These are phyloP conservation scores for Trichomalopsis sarcophagae DNA, from an alignment of 1,140 invertebrate species.

Conservation along the genomic window DNA sequence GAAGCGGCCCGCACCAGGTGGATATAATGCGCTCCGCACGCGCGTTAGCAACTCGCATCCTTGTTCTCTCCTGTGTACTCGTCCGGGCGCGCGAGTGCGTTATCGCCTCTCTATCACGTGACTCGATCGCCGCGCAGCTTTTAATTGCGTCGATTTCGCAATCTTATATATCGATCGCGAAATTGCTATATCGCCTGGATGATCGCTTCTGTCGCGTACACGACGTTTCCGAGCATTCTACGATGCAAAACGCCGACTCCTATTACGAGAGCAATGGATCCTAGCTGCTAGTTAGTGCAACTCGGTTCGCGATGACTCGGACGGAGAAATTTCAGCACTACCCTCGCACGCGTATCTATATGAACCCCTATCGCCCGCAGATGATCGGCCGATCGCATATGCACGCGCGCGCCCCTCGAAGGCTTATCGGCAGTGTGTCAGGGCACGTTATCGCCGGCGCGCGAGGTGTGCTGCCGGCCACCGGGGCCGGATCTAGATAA, in stretches of 20 bases:
- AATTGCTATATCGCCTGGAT: not conserved
- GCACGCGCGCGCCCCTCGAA: not conserved
- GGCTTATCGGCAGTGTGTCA: constrained; percentile 36
- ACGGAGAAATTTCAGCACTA: not conserved
- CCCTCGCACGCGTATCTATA: not conserved
- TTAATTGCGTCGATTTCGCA: constrained; percentile 39
- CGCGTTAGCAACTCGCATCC: constrained; percentile 6
- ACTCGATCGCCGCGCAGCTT: not conserved
- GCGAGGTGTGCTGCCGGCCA: constrained; percentile 32
- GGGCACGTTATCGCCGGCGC: constrained; percentile 40
- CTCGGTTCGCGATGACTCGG: constrained; percentile 21
- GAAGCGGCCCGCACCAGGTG: constrained; percentile 3
- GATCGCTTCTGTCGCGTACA: too few relatives aligned
- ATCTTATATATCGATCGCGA: constrained; percentile 21
- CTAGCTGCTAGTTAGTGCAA: too few relatives aligned
- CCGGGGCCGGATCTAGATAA: constrained; percentile 69
- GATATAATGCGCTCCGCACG: constrained; percentile 40
- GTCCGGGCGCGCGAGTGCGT: not conserved
- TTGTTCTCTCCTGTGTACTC: not conserved
- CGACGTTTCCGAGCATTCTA: too few relatives aligned
- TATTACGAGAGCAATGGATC: too few relatives aligned
- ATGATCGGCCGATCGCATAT: constrained; percentile 8
- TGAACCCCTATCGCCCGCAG: constrained; percentile 20
- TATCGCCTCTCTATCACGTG: constrained; percentile 11
- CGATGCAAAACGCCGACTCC: too few relatives aligned